phyloP scores from a whole-genome alignment of 2,888 invertebrate species.

The Entomobrya proxima region DNA sequence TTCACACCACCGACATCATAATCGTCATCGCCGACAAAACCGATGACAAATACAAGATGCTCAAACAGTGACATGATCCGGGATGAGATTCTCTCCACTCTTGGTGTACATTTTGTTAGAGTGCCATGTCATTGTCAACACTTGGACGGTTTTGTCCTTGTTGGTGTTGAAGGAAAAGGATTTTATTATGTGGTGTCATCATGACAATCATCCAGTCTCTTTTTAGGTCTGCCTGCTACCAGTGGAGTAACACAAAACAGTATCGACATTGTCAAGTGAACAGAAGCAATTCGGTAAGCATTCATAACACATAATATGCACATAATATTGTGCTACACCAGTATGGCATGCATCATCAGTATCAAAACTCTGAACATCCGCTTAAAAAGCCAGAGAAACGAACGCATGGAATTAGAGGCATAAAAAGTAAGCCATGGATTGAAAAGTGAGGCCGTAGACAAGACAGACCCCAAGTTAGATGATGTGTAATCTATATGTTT shows the following conservation, averaged over 20 bases:
- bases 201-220: slow-evolving; percentile 25
- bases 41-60: slow-evolving; percentile 41
- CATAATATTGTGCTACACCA: neutral
- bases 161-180: slow-evolving; percentile 10
- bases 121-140: slow-evolving; percentile 42
- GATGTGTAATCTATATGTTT: no score
- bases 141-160: neutral
- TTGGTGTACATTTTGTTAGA: neutral
- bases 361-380: slow-evolving; percentile 20
- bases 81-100: slow-evolving; percentile 34
- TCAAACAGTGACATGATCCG: slow-evolving; percentile 31
- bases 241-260: slow-evolving; percentile 3
- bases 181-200: slow-evolving; percentile 38
- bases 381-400: slow-evolving; percentile 20
- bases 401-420: neutral
- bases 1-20: slow-evolving; percentile 40
- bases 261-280: neutral
- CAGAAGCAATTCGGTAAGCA: neutral
- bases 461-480: no score
- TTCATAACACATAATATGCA: neutral
- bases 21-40: slow-evolving; percentile 19
- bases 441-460: no score
- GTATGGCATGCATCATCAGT: neutral
- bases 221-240: no score
- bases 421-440: neutral